These are phyloP conservation scores for Pangasianodon hypophthalmus DNA, from an alignment of 2,113 vertebrate genomes.

Conservation along the genomic window DNA sequence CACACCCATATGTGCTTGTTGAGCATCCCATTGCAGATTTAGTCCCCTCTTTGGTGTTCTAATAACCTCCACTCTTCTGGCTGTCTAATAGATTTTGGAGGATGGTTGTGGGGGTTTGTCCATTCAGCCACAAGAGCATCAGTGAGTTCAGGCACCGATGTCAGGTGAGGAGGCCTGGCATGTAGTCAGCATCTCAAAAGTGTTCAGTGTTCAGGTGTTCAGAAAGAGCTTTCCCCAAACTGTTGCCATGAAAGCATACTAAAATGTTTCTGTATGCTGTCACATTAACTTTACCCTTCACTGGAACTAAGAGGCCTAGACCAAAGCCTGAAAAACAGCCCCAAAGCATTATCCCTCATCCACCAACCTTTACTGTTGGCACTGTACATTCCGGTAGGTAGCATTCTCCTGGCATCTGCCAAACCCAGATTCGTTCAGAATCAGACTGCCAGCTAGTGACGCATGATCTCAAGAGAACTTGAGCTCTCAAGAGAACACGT, in stretches of 20 bases:
- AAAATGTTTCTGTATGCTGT: neutral
- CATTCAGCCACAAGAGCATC: too few species aligned
- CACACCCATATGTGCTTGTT: too few species aligned
- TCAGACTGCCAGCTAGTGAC: neutral
- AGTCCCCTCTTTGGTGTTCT: too few species aligned
- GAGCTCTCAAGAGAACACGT: too few species aligned
- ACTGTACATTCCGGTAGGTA: neutral
- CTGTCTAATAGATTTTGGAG: too few species aligned
- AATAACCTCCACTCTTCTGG: too few species aligned
- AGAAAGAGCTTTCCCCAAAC: neutral
- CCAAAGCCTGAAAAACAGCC: neutral
- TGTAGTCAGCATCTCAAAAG: too few species aligned
- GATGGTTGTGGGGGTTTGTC: too few species aligned
- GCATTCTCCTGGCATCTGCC: neutral
- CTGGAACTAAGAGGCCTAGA: neutral
- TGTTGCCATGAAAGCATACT: neutral
- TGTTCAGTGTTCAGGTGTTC: too few species aligned
- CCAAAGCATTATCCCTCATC: neutral
- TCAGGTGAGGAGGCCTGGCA: too few species aligned
- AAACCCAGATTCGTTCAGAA: neutral
- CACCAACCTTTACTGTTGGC: neutral
- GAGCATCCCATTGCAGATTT: too few species aligned
- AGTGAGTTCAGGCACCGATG: too few species aligned
- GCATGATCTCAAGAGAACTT: neutral
- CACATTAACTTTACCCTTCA: neutral